Evolutionary conservation across 2,888 invertebrate genomes (phyloP), one percentile per base, ranked within the genome.

Genomic region (Hylaea fasciaria): DNA sequence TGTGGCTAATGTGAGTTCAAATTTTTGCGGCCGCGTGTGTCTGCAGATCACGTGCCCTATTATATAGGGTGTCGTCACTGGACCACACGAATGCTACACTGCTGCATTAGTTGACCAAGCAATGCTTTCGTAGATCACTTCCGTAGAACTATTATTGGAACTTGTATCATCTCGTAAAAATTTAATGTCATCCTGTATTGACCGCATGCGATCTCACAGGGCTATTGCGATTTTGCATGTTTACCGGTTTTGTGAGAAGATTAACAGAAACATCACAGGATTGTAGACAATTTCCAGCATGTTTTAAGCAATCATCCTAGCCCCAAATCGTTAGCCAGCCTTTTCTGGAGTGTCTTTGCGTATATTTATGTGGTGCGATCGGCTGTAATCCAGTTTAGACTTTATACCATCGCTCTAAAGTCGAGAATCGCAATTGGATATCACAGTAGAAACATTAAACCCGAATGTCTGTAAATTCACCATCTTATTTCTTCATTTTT

Each of bases 401-500:
- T 74, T 72, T 87, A 81, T 70, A 17, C 14, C 63, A 50, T 43
- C 39, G 64, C 0, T 28, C 54, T 85, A 88, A 76, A 81, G 87
- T 81, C 71, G 77, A 74, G 63, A 79, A 82, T 86, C 28, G 69
- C 54, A 57, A 54, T 57, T 45, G 35, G 22, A 40, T 53, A 58
- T 69, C 64, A 62, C 58, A 72, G 74, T 74, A 79, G 85, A 83
- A 86, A 85, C 87, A 86, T 87, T 87, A 89, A 88, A 83, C 79
- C 80, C 73, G 82, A 87, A 89, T 83, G 87, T 89, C 90, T 88
- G 89, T 85, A 89, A 89, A 90, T 87, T 88, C 84, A 83, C 83
- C 75, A 83, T 90, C 83, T 87, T 88, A 87, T 87, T 89, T 88
- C 87, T 89, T 89, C 85, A 88, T 89, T 91, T 90, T 89, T 89